Evolutionary conservation across 2,888 invertebrate species (phyloP).

Genomic region (Mythimna impura): DNA sequence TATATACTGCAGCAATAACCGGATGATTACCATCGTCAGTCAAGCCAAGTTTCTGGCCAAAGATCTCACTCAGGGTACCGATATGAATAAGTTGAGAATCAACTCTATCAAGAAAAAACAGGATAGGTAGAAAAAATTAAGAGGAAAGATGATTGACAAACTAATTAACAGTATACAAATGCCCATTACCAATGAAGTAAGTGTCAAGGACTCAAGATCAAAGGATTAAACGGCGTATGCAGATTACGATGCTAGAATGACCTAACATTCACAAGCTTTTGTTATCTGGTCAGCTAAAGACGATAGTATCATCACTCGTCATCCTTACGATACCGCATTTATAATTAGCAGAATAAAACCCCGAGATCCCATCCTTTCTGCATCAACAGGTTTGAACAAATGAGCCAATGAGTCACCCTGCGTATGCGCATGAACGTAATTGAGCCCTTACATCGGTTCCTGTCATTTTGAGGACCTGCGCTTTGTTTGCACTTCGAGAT

Average conservation of each 20-base stretch:
- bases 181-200: too few species aligned
- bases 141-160: too few species aligned
- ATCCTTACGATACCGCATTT: slow-evolving; percentile 1
- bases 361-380: not conserved
- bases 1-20: not conserved
- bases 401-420: slow-evolving; percentile 47
- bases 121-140: too few species aligned
- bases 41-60: not conserved
- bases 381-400: slow-evolving; percentile 28
- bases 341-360: slow-evolving; percentile 20
- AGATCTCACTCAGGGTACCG: too few species aligned
- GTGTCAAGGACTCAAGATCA: too few species aligned
- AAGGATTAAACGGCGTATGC: too few species aligned
- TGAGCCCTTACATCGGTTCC: slow-evolving; percentile 26
- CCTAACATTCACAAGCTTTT: not conserved
- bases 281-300: not conserved
- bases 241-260: not conserved
- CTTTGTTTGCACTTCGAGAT: slow-evolving; percentile 48
- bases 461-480: slow-evolving; percentile 39
- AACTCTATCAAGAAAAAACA: too few species aligned
- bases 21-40: not conserved
- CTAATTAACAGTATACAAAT: too few species aligned
- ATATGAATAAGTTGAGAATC: too few species aligned
- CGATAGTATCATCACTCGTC: not conserved
- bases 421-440: slow-evolving; percentile 37